A percentile compares a stretch with the other conserved stretches of the same genome.
Evolutionary conservation across 2,888 invertebrate genomes (phyloP).

Genomic region (Ceriagrion tenellum): DNA sequence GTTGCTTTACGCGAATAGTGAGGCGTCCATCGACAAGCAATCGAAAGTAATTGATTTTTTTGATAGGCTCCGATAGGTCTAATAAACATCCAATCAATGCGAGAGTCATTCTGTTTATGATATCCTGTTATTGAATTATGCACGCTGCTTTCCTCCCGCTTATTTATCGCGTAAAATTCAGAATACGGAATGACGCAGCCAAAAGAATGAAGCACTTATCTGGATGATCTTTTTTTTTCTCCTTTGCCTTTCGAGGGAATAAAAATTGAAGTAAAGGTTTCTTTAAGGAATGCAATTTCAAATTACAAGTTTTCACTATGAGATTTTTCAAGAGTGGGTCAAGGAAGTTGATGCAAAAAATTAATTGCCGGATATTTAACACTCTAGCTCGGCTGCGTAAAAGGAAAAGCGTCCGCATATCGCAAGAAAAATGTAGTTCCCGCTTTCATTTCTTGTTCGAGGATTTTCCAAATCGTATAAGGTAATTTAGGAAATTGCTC

Average conservation of each 20-base stretch:
- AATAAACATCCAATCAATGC: not conserved
- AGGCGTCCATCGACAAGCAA: not conserved
- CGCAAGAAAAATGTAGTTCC: not conserved
- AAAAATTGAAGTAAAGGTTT: not conserved
- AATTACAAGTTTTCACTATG: conserved; percentile 22
- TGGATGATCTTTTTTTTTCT: not conserved
- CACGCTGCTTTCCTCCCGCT: not conserved
- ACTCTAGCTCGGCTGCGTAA: not conserved
- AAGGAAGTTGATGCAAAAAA: not conserved
- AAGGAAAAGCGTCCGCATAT: not conserved
- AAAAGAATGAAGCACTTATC: not conserved
- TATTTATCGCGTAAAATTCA: not conserved
- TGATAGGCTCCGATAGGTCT: not conserved
- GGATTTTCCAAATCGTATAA: conserved; percentile 9
- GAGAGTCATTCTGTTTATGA: not conserved
- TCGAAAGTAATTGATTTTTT: not conserved
- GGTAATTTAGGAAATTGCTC: not conserved
- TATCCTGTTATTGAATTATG: not conserved
- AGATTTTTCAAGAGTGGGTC: not conserved
- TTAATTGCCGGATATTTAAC: conserved; percentile 22
- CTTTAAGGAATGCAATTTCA: not conserved
- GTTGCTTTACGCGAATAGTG: not conserved
- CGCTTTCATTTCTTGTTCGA: not conserved
- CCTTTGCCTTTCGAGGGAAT: not conserved
- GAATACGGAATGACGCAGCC: not conserved